Percentiles rank a stretch among this genome's conserved stretches.
Conservation (phyloP, 2,888 invertebrate genomes). For the Cryptocheilus praepositus region DNA sequence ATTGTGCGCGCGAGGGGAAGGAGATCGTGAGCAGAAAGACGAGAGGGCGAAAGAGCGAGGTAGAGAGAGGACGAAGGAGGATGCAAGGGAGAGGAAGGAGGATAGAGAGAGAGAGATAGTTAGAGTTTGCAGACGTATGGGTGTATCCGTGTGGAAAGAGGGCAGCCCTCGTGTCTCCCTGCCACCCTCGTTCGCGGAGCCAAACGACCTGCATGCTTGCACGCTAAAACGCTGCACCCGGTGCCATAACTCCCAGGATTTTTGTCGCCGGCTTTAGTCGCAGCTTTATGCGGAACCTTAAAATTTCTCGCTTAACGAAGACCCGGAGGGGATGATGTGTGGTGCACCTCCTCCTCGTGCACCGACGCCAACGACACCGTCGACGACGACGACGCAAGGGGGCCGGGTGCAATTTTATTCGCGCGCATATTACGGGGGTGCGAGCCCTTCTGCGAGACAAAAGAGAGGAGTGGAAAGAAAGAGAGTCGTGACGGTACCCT, state of each 20-base stretch:
- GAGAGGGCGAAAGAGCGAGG: slow-evolving; percentile 7
- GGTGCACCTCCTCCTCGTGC: slow-evolving; percentile 22
- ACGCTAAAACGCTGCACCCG: slow-evolving; percentile 56
- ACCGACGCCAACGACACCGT: background rate
- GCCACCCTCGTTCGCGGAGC: slow-evolving; percentile 44
- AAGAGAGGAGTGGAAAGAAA: background rate
- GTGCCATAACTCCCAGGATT: slow-evolving; percentile 63
- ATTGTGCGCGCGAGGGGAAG: slow-evolving; percentile 49
- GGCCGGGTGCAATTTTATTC: slow-evolving; percentile 3
- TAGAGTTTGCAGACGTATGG: background rate
- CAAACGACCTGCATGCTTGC: slow-evolving; percentile 61
- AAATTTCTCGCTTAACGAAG: slow-evolving; percentile 62
- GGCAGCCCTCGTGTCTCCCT: slow-evolving; percentile 19
- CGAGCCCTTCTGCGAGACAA: slow-evolving; percentile 1
- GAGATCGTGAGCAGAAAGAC: slow-evolving; percentile 10
- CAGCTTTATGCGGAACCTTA: slow-evolving; percentile 58
- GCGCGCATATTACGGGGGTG: slow-evolving; percentile 2
- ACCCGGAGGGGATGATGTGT: slow-evolving; percentile 51
- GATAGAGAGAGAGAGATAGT: background rate
- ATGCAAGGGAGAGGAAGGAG: no score
- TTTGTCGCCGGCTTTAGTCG: slow-evolving; percentile 60
- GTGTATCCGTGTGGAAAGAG: slow-evolving; percentile 6
- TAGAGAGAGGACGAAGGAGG: no score
- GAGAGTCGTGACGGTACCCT: slow-evolving; percentile 2
- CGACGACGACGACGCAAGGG: background rate